A percentile compares a stretch with the other conserved stretches of the same genome.
These are phyloP conservation scores for Synergus umbraculus DNA, from an alignment of 2,888 invertebrate species.

Conservation along the genomic window DNA sequence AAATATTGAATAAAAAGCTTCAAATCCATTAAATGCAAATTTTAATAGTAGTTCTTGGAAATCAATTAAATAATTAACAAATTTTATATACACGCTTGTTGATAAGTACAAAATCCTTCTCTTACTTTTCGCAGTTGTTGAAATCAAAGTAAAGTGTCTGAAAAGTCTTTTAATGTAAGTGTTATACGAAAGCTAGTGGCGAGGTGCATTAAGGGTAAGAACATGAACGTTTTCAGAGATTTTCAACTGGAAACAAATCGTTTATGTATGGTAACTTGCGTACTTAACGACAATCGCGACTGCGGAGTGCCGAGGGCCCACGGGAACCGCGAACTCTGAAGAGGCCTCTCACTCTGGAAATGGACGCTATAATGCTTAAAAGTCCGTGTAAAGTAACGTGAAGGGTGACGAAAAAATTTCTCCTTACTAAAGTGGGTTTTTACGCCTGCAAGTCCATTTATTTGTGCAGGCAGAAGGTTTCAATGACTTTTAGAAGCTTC, in stretches of 20 bases:
- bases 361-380: conserved; percentile 54
- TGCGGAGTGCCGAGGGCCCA: conserved; percentile 31
- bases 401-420: conserved; percentile 49
- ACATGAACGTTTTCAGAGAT: conserved; percentile 35
- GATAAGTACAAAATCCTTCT: conserved; percentile 13
- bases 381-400: conserved; percentile 54
- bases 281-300: conserved; percentile 40
- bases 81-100: background rate
- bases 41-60: background rate
- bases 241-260: conserved; percentile 44
- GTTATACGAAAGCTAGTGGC: conserved; percentile 9
- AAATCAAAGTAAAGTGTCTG: conserved; percentile 28
- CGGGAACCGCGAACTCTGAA: conserved; percentile 48
- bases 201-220: conserved; percentile 36
- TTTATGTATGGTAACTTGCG: conserved; percentile 53
- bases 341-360: conserved; percentile 50
- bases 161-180: conserved; percentile 36
- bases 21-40: background rate
- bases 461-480: conserved; percentile 33
- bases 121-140: background rate
- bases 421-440: conserved; percentile 43
- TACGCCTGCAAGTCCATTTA: conserved; percentile 36
- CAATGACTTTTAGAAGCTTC: conserved; percentile 37
- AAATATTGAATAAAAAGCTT: background rate
- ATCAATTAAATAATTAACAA: background rate